Evolutionary conservation across 1,140 invertebrate genomes (phyloP).

Genomic region (Calephelis nemesis): DNA sequence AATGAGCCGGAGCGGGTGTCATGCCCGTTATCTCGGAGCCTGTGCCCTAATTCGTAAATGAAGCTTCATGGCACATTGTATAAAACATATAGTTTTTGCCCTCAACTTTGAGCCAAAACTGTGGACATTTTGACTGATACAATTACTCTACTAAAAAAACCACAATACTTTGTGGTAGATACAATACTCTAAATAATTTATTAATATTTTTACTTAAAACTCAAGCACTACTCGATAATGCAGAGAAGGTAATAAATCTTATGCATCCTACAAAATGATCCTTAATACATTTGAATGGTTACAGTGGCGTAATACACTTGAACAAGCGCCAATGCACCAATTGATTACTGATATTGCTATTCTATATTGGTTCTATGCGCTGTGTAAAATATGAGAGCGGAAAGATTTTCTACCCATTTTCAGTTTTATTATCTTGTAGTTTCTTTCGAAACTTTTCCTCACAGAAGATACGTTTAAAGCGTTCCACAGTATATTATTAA

Average conservation of each 20-base stretch:
- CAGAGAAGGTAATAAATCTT: slow-evolving; percentile 35
- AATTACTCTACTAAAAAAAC: too few relatives aligned
- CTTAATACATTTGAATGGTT: slow-evolving; percentile 64
- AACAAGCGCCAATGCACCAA: slow-evolving; percentile 62
- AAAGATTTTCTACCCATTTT: slow-evolving; percentile 4
- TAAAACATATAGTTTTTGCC: too few relatives aligned
- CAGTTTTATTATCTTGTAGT: neutral
- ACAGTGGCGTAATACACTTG: slow-evolving; percentile 66
- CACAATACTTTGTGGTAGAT: too few relatives aligned
- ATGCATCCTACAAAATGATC: slow-evolving; percentile 56
- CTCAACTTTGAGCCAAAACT: too few relatives aligned
- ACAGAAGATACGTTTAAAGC: too few relatives aligned
- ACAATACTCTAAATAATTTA: neutral
- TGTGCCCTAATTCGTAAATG: too few relatives aligned
- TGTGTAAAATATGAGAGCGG: slow-evolving; percentile 36
- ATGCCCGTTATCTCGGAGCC: too few relatives aligned
- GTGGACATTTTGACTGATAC: too few relatives aligned
- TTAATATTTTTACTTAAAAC: neutral
- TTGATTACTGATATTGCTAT: slow-evolving; percentile 71
- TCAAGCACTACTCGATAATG: neutral
- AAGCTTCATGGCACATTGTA: too few relatives aligned
- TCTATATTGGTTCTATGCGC: slow-evolving; percentile 54
- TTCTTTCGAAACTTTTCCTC: neutral
- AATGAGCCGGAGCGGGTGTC: too few relatives aligned
- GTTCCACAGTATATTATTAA: too few relatives aligned